These are phyloP conservation scores for Drusus annulatus DNA, from an alignment of 1,140 invertebrate species.

Conservation along the genomic window DNA sequence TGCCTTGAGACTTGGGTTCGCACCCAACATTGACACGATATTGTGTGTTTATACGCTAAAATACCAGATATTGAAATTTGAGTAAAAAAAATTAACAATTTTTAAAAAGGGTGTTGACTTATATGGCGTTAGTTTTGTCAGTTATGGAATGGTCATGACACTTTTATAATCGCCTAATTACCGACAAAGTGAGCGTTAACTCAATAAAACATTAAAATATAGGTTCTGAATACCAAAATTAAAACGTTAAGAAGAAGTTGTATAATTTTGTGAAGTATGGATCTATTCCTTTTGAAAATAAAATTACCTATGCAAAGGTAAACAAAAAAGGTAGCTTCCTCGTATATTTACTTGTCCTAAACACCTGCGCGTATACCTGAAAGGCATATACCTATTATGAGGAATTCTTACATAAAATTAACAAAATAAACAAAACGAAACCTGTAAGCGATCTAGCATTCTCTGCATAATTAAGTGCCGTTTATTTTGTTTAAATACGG, in stretches of 20 bases:
- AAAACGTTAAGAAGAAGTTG: neutral
- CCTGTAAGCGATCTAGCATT: no score
- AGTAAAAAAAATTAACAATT: neutral
- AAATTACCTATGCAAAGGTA: no score
- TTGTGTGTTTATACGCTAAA: neutral
- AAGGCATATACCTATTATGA: neutral
- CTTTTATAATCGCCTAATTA: neutral
- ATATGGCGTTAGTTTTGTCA: neutral
- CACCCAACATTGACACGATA: conserved; percentile 10
- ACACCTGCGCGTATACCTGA: neutral
- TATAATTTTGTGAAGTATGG: no score
- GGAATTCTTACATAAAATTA: conserved; percentile 21
- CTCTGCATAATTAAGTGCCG: no score
- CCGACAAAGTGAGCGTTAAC: neutral
- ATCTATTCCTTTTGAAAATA: no score
- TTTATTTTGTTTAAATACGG: no score
- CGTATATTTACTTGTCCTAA: no score
- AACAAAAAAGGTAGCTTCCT: no score
- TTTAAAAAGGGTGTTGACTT: neutral
- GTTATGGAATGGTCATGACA: neutral
- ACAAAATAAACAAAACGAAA: conserved; percentile 1
- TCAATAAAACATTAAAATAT: neutral
- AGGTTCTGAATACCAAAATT: neutral
- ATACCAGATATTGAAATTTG: neutral
- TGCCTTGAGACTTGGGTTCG: neutral